Base-by-base conservation (phyloP, 1,140 invertebrate genomes). In the Sitobion miscanthi region DNA sequence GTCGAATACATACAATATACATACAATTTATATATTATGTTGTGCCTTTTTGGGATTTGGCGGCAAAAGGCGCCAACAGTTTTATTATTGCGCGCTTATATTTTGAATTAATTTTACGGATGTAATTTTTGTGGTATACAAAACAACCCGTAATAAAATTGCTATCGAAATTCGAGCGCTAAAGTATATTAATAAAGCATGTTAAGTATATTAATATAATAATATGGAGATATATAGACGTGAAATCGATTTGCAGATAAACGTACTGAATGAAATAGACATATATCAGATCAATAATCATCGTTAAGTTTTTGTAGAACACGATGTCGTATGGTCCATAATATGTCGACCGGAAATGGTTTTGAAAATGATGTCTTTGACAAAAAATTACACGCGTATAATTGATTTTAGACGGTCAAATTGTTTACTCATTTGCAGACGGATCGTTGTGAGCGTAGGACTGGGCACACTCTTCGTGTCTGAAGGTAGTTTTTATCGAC, bases 401-500 rank as follows among this genome's bases (percentile, higher is more conserved):
- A 62, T 62, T 30, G 25, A 62, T 62, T 30, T n/a, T n/a, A 69
- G 30, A 17, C 30, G 30, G 30, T n/a, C 30, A n/a, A n/a, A 69
- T 69, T n/a, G 14, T 69, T n/a, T 2, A 17, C 21, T 69, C 14
- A 17, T 77, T n/a, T 77, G 14, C 17, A 77, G 5, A n/a, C 5
- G 30, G n/a, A 62, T 62, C 25, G 42, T 87, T 20, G 9, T 23
- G 6, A 86, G 30, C 25, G 47, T 42, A 42, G 45, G 45, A 47
- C 42, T 42, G 42, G 42, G 42, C 3, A 42, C 45, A 47, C 6
- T 49, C 14, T 87, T 89, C 87, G 35, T 89, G 47, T 89, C 35
- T 49, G 21, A 35, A 54, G 23, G 87, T 54, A 20, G 42, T 89
- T 89, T 25, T 89, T 89, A 89, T 89, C 49, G 87, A 49, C 47